Conservation (phyloP, 2,797 vertebrate genomes). For the Oryzias dopingdopingensis region DNA sequence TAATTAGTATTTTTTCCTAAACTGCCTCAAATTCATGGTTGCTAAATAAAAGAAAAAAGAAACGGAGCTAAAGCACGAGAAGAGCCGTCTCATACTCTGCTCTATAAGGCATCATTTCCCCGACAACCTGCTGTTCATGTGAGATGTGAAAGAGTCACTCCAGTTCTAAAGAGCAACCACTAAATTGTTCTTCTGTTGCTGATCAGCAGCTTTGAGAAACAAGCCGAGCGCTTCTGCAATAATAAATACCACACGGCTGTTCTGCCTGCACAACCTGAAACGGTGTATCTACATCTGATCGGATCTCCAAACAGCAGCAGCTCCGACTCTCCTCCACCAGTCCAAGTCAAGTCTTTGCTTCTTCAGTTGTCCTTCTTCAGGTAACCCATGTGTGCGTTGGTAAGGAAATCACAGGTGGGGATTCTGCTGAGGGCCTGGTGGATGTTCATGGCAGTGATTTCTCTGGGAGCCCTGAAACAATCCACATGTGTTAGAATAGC, state of each 20-base stretch:
- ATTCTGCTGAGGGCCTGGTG: constrained; percentile 92
- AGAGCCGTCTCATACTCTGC: constrained; percentile 3
- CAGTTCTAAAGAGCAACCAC: constrained; percentile 29
- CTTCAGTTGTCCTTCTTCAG: constrained; percentile 79
- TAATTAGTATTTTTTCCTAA: constrained; percentile 13
- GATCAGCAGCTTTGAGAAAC: constrained; percentile 21
- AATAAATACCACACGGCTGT: constrained; percentile 40
- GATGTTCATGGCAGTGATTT: constrained; percentile 92
- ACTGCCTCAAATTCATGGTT: constrained; percentile 16
- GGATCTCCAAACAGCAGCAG: constrained; percentile 14
- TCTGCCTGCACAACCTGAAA: constrained; percentile 30
- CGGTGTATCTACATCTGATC: constrained; percentile 16
- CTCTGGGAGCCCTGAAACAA: constrained; percentile 84
- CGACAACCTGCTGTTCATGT: constrained; percentile 23
- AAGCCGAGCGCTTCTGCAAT: constrained; percentile 45
- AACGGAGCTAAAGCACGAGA: neutral
- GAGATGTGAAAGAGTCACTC: constrained; percentile 44
- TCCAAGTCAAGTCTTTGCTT: neutral
- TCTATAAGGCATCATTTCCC: constrained; percentile 28
- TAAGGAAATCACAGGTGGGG: constrained; percentile 95
- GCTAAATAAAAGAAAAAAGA: constrained; percentile 3
- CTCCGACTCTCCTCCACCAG: constrained; percentile 5
- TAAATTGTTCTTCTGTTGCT: constrained; percentile 36
- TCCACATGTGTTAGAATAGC: neutral
- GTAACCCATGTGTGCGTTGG: constrained; percentile 93